Conservation (phyloP, 2,113 vertebrate species). For the Heliornis fulica region DNA sequence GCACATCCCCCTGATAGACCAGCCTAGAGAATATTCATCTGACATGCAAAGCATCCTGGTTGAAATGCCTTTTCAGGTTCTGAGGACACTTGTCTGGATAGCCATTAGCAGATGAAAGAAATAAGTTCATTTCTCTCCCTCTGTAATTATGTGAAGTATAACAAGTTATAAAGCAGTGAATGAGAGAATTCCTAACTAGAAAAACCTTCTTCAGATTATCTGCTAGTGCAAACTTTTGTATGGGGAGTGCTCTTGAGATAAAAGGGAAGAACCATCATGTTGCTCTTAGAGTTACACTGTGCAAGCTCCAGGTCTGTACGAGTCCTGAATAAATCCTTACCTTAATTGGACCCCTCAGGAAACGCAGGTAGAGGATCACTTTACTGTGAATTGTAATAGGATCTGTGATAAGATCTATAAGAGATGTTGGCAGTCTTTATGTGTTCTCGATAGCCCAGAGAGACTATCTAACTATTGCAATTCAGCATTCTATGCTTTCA, state of each 20-base stretch:
- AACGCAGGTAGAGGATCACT: constrained; percentile 50
- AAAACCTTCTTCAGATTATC: constrained; percentile 6
- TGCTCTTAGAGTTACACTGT: constrained; percentile 17
- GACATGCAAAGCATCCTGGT: neutral
- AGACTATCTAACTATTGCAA: constrained; percentile 1
- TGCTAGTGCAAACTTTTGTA: neutral
- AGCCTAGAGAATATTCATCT: neutral
- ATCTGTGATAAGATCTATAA: constrained; percentile 45
- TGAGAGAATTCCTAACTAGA: neutral
- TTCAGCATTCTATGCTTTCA: neutral
- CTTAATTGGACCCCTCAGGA: constrained; percentile 59
- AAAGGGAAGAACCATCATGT: constrained; percentile 34
- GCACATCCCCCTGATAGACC: neutral
- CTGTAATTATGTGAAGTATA: neutral
- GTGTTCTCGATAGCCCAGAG: constrained; percentile 28
- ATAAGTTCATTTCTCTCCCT: neutral
- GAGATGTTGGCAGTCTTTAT: constrained; percentile 46
- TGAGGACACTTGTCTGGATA: neutral
- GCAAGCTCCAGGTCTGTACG: constrained; percentile 6
- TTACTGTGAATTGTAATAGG: constrained; percentile 47
- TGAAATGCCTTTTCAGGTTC: neutral
- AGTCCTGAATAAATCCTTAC: constrained; percentile 43
- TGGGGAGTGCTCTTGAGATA: constrained; percentile 9
- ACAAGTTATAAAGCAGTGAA: neutral
- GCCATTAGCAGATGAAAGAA: constrained; percentile 33